These are phyloP conservation scores for Morpho deidamia DNA, from an alignment of 2,888 invertebrate genomes.

Conservation along the genomic window DNA sequence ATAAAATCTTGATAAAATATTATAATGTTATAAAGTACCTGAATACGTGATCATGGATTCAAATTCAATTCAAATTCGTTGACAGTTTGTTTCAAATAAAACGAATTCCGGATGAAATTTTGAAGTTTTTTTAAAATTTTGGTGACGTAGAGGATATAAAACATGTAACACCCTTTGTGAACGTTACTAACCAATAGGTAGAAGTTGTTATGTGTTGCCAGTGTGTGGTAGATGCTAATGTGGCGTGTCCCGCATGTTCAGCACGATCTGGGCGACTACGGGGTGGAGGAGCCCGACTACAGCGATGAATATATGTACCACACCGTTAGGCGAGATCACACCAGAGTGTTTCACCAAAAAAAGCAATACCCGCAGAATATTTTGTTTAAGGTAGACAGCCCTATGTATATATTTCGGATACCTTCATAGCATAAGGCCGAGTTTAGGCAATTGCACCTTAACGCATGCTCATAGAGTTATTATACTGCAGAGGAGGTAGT, in stretches of 20 bases:
- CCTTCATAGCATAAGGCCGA: neutral
- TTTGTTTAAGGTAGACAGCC: constrained; percentile 64
- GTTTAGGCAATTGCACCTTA: too few relatives aligned
- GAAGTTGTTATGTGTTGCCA: constrained; percentile 18
- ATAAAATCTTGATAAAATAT: too few relatives aligned
- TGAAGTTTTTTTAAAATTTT: neutral
- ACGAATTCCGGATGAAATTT: neutral
- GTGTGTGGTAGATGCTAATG: constrained; percentile 25
- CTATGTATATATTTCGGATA: constrained; percentile 12
- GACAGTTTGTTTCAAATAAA: too few relatives aligned
- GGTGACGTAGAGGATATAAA: constrained; percentile 9
- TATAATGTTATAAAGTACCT: too few relatives aligned
- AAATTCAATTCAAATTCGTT: too few relatives aligned
- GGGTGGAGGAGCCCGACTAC: constrained; percentile 66
- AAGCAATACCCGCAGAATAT: constrained; percentile 75
- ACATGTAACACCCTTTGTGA: constrained; percentile 11
- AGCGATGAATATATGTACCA: constrained; percentile 75
- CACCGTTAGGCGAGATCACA: constrained; percentile 68
- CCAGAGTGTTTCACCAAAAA: constrained; percentile 70
- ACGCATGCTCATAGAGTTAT: too few relatives aligned
- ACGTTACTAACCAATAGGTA: constrained; percentile 22
- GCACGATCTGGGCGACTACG: constrained; percentile 51
- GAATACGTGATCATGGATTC: too few relatives aligned
- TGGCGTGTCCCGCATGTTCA: constrained; percentile 24
- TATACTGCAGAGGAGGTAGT: too few relatives aligned